Evolutionary conservation across 2,888 invertebrate species (phyloP).

Genomic region (Melanotus villosus): DNA sequence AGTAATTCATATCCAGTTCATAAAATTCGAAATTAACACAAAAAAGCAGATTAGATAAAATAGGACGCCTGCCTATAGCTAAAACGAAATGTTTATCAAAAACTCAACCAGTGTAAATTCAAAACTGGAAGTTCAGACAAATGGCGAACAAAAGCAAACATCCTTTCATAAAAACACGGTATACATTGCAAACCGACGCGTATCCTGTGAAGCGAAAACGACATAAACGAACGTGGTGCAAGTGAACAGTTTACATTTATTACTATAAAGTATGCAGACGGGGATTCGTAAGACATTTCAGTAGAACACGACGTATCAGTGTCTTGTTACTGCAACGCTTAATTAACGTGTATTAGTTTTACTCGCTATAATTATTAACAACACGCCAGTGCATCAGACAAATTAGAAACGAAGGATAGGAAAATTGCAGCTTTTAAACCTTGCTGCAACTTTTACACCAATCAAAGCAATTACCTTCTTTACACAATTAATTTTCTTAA

Average conservation of each 20-base stretch:
- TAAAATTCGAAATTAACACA: too few relatives aligned
- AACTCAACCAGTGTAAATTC: constrained; percentile 21
- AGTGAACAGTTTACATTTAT: constrained; percentile 19
- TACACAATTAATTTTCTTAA: too few relatives aligned
- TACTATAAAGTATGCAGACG: too few relatives aligned
- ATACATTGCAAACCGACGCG: constrained; percentile 11
- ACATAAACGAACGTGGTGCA: constrained; percentile 7
- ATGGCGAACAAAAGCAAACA: constrained; percentile 7
- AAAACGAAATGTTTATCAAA: constrained; percentile 13
- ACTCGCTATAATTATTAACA: too few relatives aligned
- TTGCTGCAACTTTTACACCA: too few relatives aligned
- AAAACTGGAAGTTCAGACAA: constrained; percentile 13
- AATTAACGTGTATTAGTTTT: too few relatives aligned
- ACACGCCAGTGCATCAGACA: too few relatives aligned
- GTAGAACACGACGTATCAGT: too few relatives aligned
- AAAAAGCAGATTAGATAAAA: too few relatives aligned
- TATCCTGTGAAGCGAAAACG: constrained; percentile 9
- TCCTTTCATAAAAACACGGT: constrained; percentile 15
- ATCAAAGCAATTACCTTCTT: too few relatives aligned
- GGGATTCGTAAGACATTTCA: background rate
- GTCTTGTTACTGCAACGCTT: background rate
- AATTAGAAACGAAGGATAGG: too few relatives aligned
- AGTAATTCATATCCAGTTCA: background rate
- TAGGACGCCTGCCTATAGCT: constrained; percentile 2
- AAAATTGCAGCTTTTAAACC: too few relatives aligned